phyloP scores from a whole-genome alignment of 2,888 invertebrate species.

The Drosophila flavopinicola region DNA sequence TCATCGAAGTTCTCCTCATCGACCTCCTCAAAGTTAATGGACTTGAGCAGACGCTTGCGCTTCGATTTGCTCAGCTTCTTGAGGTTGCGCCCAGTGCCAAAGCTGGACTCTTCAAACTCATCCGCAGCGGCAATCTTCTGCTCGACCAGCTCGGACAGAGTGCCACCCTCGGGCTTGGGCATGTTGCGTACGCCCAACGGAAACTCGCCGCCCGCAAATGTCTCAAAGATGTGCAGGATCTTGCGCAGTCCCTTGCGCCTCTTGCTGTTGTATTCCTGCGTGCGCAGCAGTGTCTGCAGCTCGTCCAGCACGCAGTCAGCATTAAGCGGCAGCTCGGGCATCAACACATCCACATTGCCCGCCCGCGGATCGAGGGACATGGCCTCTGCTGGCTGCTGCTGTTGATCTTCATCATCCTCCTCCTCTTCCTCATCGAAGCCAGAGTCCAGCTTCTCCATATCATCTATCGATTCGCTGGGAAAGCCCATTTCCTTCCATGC shows the following conservation, averaged over 20 bases:
- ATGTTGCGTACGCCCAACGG: conserved; percentile 88
- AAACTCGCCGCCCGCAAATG: conserved; percentile 87
- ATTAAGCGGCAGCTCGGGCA: conserved; percentile 89
- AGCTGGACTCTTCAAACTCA: conserved; percentile 85
- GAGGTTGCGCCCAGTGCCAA: conserved; percentile 78
- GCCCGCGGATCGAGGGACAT: conserved; percentile 90
- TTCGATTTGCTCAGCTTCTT: conserved; percentile 85
- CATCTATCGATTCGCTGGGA: conserved; percentile 88
- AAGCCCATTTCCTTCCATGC: conserved; percentile 92
- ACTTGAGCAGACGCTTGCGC: conserved; percentile 79
- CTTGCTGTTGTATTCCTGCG: conserved; percentile 85
- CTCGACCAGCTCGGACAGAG: conserved; percentile 70
- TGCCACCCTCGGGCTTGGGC: conserved; percentile 82
- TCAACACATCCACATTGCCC: conserved; percentile 90
- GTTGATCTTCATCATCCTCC: conserved; percentile 72
- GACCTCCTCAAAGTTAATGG: conserved; percentile 78
- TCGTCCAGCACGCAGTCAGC: conserved; percentile 86
- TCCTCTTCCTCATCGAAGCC: conserved; percentile 82
- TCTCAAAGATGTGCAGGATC: conserved; percentile 84
- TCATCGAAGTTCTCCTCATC: conserved; percentile 82
- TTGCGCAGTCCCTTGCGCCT: conserved; percentile 86
- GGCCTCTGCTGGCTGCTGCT: conserved; percentile 7
- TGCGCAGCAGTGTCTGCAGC: conserved; percentile 85
- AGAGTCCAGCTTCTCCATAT: conserved; percentile 86
- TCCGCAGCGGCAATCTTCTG: conserved; percentile 84